These are phyloP conservation scores for Mya arenaria DNA, from an alignment of 1,140 invertebrate genomes.

Conservation along the genomic window DNA sequence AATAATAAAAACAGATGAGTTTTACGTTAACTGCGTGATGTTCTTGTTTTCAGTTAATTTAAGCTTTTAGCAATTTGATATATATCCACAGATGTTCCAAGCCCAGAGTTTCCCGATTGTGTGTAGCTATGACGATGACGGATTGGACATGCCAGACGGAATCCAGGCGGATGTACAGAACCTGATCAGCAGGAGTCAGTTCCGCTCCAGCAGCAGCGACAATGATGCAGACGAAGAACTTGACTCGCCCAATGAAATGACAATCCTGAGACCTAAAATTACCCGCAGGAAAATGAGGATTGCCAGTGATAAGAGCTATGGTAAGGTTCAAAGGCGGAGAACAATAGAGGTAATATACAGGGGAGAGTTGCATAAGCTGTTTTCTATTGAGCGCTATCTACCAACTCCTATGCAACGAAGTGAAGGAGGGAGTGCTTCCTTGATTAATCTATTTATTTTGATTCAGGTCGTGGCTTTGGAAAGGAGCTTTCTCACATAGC, in stretches of 20 bases:
- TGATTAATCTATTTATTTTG: no score
- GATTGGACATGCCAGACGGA: conserved; percentile 70
- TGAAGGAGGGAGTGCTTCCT: no score
- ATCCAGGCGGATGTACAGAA: conserved; percentile 75
- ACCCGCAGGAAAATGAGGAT: conserved; percentile 67
- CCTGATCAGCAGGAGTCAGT: conserved; percentile 67
- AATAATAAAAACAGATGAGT: no score
- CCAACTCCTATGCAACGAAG: no score
- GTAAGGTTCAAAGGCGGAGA: no score
- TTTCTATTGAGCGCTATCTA: no score
- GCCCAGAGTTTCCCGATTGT: conserved; percentile 86
- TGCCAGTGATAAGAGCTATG: conserved; percentile 78
- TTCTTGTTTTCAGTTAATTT: no score
- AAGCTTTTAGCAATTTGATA: not conserved
- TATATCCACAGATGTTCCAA: conserved; percentile 69
- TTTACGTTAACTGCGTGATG: no score
- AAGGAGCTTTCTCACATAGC: no score
- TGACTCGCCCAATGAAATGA: conserved; percentile 84
- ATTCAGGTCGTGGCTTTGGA: no score
- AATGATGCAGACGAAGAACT: conserved; percentile 82
- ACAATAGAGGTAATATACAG: no score
- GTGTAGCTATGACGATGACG: conserved; percentile 80
- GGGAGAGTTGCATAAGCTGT: no score
- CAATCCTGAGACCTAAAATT: conserved; percentile 83
- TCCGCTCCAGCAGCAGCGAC: conserved; percentile 85